Evolutionary conservation across 2,888 invertebrate species (phyloP).

Genomic region (Frankliniella fusca): DNA sequence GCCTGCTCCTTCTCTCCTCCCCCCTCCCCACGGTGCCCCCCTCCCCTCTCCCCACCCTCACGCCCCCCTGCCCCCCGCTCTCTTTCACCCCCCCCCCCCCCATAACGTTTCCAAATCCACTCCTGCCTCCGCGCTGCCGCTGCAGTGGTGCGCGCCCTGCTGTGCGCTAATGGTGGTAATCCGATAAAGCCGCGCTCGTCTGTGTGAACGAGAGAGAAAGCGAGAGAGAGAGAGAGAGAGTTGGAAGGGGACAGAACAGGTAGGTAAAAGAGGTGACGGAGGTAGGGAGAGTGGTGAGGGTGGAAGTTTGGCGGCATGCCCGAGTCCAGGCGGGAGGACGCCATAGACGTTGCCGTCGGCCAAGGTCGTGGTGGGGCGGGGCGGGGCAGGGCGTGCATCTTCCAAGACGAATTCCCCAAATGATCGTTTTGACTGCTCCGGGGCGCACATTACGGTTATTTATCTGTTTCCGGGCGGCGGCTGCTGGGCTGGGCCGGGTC

Average conservation of each 20-base stretch:
- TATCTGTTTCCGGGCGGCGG: constrained; percentile 15
- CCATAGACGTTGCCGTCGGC: background rate
- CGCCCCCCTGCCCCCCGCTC: too few species aligned
- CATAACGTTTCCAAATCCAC: too few species aligned
- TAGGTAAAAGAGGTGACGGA: constrained; percentile 14
- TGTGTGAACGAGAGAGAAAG: background rate
- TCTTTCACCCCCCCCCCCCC: too few species aligned
- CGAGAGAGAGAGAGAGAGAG: constrained; percentile 24
- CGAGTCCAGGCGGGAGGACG: background rate
- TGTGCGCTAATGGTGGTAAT: too few species aligned
- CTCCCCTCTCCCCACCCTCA: too few species aligned
- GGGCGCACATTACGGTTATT: constrained; percentile 11
- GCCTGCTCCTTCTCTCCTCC: too few species aligned
- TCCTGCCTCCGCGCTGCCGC: too few species aligned
- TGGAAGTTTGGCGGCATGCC: background rate
- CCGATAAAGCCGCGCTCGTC: too few species aligned
- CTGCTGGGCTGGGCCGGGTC: background rate
- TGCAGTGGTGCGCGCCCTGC: too few species aligned
- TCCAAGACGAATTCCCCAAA: constrained; percentile 20
- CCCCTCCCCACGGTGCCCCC: too few species aligned
- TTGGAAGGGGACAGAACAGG: constrained; percentile 29
- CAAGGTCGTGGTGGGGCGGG: background rate
- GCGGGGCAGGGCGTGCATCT: background rate
- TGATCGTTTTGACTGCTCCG: constrained; percentile 15
- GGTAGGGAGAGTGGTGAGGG: background rate